These are phyloP conservation scores for Coracias cyanogaster DNA, from an alignment of 2,797 vertebrate species.

Conservation along the genomic window DNA sequence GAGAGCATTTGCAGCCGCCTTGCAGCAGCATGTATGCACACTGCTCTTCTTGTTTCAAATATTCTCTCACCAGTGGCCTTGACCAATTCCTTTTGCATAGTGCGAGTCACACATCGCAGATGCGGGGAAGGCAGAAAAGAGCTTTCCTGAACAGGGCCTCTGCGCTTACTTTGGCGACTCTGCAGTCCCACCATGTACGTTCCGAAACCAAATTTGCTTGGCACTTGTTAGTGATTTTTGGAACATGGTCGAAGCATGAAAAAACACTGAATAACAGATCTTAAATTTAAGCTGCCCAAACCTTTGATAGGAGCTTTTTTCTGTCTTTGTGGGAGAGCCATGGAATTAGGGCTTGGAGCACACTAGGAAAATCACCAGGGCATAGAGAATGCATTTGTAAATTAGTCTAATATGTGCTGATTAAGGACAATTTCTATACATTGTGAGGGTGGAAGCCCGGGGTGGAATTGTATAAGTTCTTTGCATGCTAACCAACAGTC, in stretches of 20 bases:
- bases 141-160: not conserved
- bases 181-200: not conserved
- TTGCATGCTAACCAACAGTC: not conserved
- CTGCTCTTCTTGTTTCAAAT: not conserved
- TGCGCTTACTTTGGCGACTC: not conserved
- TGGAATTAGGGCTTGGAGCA: not conserved
- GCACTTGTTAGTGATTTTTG: slow-evolving; percentile 23
- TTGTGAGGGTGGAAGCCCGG: not conserved
- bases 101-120: not conserved
- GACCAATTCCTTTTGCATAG: not conserved
- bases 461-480: not conserved
- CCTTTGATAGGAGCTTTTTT: not conserved
- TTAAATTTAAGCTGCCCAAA: not conserved
- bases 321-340: not conserved
- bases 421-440: not conserved
- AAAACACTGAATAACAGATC: not conserved
- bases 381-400: not conserved
- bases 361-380: not conserved
- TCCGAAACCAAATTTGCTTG: slow-evolving; percentile 28
- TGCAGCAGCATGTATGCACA: not conserved
- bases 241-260: not conserved
- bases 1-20: not conserved
- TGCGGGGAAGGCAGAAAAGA: not conserved
- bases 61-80: slow-evolving; percentile 6
- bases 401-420: not conserved